Base-by-base conservation (phyloP, 37 sponge, comb jelly and placozoan species). In the Corticium candelabrum region DNA sequence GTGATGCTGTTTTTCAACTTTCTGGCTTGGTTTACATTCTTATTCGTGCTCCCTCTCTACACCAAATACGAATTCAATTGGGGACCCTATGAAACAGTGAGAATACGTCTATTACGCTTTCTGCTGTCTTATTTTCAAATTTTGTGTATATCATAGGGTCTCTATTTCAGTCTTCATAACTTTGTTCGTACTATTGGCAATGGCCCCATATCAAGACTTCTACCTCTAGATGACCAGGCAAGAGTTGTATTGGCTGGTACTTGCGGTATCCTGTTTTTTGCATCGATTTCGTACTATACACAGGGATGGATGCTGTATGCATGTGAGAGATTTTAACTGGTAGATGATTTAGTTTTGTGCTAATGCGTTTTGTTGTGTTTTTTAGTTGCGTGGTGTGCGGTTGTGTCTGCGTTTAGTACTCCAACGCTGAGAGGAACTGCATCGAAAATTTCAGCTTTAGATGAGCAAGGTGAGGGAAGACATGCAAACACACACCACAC, bases 51-150 rank as follows among this genome's bases (percentile, higher is more conserved):
- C 21, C 11, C 15, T 21, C 62, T 50, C 11, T 50, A 27, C 21
- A 21, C 62, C 21, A 50, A 50, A 50, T 21, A 21, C 62, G 62
- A 50, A 27, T 50, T 50, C 21, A 21, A 21, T 27, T 50, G 62
- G 62, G 62, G 62, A 50, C 15, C 62, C 62, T 50, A 27, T 50
- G 62, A 50, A 50, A 50, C 62, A 50, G 62, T 50, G n/a, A n/a
- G n/a, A n/a, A n/a, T n/a, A n/a, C n/a, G n/a, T n/a, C n/a, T n/a
- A n/a, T n/a, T n/a, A n/a, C n/a, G 21, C 62, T 50, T 27, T 50
- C 11, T 50, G 21, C 62, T 50, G 21, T 21, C 62, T 27, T 27
- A 27, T 50, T 27, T 50, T 50, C 21, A 50, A 50, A 27, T 21
- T 50, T 21, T 27, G 15, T 50, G 15, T 11, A 50, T 50, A 27